Conservation (phyloP, 2,888 invertebrate genomes). For the Choristoneura rosaceana region DNA sequence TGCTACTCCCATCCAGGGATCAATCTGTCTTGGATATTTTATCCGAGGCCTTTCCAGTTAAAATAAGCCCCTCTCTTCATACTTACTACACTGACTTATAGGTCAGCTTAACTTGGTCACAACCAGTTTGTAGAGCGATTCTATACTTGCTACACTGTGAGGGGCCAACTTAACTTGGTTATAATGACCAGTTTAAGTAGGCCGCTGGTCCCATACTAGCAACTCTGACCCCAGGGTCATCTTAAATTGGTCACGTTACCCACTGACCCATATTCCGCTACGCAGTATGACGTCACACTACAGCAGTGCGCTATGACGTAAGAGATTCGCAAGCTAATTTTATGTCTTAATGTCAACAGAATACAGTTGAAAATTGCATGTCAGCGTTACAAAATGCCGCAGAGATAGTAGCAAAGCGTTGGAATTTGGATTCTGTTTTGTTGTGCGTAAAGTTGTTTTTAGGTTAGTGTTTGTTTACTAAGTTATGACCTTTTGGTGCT, state of each 20-base stretch:
- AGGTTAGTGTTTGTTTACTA: slow-evolving; percentile 1
- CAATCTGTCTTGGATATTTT: neutral
- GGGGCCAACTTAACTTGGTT: neutral
- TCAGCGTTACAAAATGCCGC: neutral
- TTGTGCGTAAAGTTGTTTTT: slow-evolving; percentile 11
- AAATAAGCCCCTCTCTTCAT: neutral
- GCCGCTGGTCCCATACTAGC: slow-evolving; percentile 24
- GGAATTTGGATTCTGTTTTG: slow-evolving; percentile 10
- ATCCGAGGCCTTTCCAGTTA: neutral
- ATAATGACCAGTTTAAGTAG: slow-evolving; percentile 18
- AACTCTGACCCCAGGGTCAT: slow-evolving; percentile 34
- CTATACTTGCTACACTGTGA: neutral
- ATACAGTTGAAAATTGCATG: slow-evolving; percentile 48
- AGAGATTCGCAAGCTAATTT: slow-evolving; percentile 49
- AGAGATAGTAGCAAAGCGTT: neutral
- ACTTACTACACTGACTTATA: neutral
- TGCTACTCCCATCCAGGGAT: neutral
- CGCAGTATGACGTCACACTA: slow-evolving; percentile 73
- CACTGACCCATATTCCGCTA: slow-evolving; percentile 68
- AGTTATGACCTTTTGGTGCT: slow-evolving; percentile 4
- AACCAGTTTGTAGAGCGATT: neutral
- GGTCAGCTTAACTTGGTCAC: neutral
- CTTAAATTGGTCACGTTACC: slow-evolving; percentile 49
- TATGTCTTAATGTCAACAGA: slow-evolving; percentile 47
- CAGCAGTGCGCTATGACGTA: slow-evolving; percentile 69